phyloP scores from a whole-genome alignment of 2,797 vertebrate species.

The Sphenopsis melanotis region DNA sequence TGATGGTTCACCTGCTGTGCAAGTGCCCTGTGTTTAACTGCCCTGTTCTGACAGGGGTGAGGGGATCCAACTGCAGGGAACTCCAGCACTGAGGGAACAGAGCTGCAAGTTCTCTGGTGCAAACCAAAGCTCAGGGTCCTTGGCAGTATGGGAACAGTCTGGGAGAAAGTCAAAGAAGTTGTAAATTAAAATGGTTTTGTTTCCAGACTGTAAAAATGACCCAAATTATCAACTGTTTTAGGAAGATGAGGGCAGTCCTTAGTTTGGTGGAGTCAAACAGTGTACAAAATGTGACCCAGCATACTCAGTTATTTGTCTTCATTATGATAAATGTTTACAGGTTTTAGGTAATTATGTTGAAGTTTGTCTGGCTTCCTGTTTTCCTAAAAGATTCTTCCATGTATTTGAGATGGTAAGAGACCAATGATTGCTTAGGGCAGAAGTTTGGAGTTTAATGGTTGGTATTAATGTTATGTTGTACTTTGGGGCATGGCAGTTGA shows the following conservation, averaged over 20 bases:
- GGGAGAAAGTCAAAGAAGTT: neutral
- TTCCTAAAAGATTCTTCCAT: neutral
- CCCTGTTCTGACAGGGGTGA: neutral
- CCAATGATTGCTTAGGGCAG: neutral
- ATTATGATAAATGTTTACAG: neutral
- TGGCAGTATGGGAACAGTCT: neutral
- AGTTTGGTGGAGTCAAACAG: neutral
- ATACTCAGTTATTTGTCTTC: neutral
- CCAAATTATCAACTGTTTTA: neutral
- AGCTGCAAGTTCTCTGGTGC: neutral
- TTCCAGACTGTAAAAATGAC: neutral
- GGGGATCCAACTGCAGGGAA: neutral
- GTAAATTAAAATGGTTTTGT: neutral
- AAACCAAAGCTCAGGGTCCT: neutral
- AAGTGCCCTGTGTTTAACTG: neutral
- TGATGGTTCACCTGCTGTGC: neutral
- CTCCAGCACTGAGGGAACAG: neutral
- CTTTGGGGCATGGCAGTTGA: neutral
- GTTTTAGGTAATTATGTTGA: neutral
- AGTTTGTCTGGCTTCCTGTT: neutral
- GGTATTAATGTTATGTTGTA: neutral
- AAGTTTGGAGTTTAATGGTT: neutral
- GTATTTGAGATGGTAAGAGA: neutral
- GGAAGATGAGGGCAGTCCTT: neutral
- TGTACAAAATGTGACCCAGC: neutral